Conservation (phyloP, 2,888 invertebrate genomes). For the Himalopsyche japonica region DNA sequence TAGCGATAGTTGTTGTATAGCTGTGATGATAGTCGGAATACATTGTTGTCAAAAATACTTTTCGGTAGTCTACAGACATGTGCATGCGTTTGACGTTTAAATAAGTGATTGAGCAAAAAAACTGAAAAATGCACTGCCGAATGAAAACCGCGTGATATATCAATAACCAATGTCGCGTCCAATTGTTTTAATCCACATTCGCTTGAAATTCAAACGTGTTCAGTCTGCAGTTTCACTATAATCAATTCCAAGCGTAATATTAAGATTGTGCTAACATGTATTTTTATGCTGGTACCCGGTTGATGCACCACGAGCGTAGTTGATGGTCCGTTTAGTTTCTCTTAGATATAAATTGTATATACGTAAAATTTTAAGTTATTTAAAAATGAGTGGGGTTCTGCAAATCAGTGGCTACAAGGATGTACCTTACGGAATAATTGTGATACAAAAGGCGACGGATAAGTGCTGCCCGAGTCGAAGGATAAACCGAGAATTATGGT, state of each 20-base stretch:
- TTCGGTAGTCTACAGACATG: background rate
- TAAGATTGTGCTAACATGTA: background rate
- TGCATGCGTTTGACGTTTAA: background rate
- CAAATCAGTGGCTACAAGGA: constrained; percentile 47
- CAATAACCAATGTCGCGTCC: background rate
- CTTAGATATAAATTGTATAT: constrained; percentile 19
- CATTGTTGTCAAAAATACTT: background rate
- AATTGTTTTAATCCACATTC: background rate
- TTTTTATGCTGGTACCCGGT: background rate
- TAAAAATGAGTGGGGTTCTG: constrained; percentile 61
- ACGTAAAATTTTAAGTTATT: constrained; percentile 9
- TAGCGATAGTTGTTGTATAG: background rate
- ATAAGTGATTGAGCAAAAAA: background rate
- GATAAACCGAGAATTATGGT: constrained; percentile 70
- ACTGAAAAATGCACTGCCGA: background rate
- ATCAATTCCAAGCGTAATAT: background rate
- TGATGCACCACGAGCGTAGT: constrained; percentile 16
- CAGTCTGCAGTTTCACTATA: background rate
- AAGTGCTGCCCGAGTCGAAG: constrained; percentile 64
- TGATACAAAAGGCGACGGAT: constrained; percentile 58
- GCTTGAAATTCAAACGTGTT: background rate
- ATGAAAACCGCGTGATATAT: background rate
- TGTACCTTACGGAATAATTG: constrained; percentile 67
- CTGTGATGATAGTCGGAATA: background rate
- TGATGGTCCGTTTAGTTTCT: constrained; percentile 20